phyloP scores from a whole-genome alignment of 2,797 vertebrate genomes.

The Pempheris klunzingeri region DNA sequence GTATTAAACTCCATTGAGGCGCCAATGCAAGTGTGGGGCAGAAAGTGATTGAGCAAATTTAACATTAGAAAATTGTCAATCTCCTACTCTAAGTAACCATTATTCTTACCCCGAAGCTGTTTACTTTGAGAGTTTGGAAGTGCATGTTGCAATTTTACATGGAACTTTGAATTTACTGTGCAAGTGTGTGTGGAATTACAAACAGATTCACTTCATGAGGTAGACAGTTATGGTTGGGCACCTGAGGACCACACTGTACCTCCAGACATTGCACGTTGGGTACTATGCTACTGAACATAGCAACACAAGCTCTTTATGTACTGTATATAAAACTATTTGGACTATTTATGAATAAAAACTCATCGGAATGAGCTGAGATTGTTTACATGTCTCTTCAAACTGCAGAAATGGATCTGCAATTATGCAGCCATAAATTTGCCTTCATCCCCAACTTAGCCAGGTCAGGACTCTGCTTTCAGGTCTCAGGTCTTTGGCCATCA shows the following conservation, averaged over 20 bases:
- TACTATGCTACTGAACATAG: neutral
- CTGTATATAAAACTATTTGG: too few relatives aligned
- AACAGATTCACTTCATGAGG: neutral
- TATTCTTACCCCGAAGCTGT: conserved; percentile 25
- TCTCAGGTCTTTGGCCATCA: neutral
- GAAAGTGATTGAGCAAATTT: conserved; percentile 30
- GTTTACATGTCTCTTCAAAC: too few relatives aligned
- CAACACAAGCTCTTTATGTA: too few relatives aligned
- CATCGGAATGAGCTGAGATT: too few relatives aligned
- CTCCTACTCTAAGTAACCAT: conserved; percentile 36
- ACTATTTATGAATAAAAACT: too few relatives aligned
- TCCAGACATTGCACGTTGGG: neutral
- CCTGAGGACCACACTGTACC: neutral
- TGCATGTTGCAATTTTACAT: conserved; percentile 34
- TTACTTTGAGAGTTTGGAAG: conserved; percentile 34
- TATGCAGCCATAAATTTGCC: too few relatives aligned
- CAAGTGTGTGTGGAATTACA: conserved; percentile 11
- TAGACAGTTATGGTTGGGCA: neutral
- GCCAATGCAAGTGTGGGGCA: conserved; percentile 20
- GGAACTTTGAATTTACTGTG: conserved; percentile 33
- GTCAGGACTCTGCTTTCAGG: neutral
- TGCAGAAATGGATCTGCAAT: too few relatives aligned
- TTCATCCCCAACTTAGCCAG: neutral
- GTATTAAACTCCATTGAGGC: conserved; percentile 38
- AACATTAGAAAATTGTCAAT: conserved; percentile 47